Percentiles rank a stretch among this genome's conserved stretches.
These are phyloP conservation scores for Echeneis naucrates DNA, from an alignment of 2,797 vertebrate species.

Conservation along the genomic window DNA sequence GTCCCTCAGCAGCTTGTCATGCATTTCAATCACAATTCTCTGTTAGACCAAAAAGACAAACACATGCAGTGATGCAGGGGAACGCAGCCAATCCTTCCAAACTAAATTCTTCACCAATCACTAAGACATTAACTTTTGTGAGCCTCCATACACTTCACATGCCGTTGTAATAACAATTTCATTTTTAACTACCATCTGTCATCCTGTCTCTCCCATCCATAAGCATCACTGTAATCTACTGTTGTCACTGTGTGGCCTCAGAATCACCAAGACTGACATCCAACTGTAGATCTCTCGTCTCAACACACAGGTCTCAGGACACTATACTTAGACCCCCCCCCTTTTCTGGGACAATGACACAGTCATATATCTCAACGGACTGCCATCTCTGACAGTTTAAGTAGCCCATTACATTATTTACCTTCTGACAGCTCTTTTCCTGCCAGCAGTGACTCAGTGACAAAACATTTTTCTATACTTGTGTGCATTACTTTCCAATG, in stretches of 20 bases:
- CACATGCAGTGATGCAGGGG: conserved; percentile 1
- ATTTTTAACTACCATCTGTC: conserved; percentile 39
- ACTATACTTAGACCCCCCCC: conserved; percentile 6
- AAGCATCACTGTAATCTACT: conserved; percentile 53
- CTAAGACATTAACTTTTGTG: conserved; percentile 20
- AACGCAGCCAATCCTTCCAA: conserved; percentile 7
- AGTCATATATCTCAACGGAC: conserved; percentile 44
- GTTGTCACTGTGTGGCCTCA: conserved; percentile 42
- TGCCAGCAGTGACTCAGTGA: conserved; percentile 41
- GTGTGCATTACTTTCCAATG: conserved; percentile 29
- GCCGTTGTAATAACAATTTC: conserved; percentile 37
- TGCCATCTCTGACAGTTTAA: conserved; percentile 63
- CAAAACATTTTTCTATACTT: conserved; percentile 41
- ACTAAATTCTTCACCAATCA: neutral
- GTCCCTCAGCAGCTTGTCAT: conserved; percentile 53
- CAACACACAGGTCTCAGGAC: conserved; percentile 7
- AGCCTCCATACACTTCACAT: conserved; percentile 21
- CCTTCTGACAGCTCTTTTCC: conserved; percentile 49
- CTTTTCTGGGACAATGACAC: conserved; percentile 44
- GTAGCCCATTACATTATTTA: conserved; percentile 67
- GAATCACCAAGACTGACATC: conserved; percentile 49
- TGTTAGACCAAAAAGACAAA: conserved; percentile 31
- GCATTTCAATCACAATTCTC: conserved; percentile 61
- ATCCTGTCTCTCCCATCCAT: conserved; percentile 39
- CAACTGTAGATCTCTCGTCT: conserved; percentile 45